Evolutionary conservation across 2,888 invertebrate genomes (phyloP), one percentile per base, ranked within the genome.

Genomic region (Serrognathus titanus): DNA sequence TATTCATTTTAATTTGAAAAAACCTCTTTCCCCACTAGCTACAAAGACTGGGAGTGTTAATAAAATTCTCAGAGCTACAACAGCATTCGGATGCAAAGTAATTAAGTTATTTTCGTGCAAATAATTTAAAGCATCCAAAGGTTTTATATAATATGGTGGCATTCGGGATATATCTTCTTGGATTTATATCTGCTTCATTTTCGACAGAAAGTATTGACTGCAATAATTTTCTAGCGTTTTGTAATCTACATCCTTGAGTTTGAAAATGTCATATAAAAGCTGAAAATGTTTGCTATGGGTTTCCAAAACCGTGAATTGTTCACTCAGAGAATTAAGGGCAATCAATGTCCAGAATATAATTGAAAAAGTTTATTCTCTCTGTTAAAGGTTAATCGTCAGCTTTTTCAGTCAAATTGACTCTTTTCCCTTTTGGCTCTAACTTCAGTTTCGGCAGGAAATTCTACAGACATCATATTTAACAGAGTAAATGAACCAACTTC

Each of bases 151-250:
- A 47, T 51, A 51, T 52, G 54, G 57, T 53, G 53, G 53, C 53
- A 55, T 55, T 55, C 53, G 51, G 43, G 54, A 57, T 54, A 49
- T 41, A 31, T 60, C 54, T 54, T 55, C 45, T 60, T 48, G 47
- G 52, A 57, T 57, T 60, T 50, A 58, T 47, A 53, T 55, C 58
- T 43, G 50, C 55, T 46, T 61, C 53, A 58, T 56, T 58, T 60
- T 58, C 54, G 45, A 52, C 57, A 39, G 39, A 57, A 57, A 54
- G 57, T 55, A 53, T 55, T 60, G 55, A 58, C 52, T 55, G 47
- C 55, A 60, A 57, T 55, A 51, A 49, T 51, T 60, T 55, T 60
- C 52, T 57, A 60, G 41, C 55, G 20, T 57, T 56, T 53, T 53
- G 51, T 56, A 45, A 49, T 60, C 55, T 55, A 55, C 54, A 54